Conservation (phyloP, 1,140 invertebrate species). For the Aphelenchoides besseyi region DNA sequence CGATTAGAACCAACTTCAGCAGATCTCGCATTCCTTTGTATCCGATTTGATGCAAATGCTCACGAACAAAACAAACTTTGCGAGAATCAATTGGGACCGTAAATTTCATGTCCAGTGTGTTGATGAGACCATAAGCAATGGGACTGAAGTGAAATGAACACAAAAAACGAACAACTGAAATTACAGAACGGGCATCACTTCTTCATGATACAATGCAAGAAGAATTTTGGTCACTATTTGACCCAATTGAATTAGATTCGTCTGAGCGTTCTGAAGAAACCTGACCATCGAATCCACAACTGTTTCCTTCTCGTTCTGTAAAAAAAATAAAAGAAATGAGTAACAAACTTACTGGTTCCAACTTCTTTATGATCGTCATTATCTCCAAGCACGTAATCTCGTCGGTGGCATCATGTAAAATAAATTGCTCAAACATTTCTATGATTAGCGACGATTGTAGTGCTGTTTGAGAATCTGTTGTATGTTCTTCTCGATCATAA, state of each 20-base stretch:
- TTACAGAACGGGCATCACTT: conserved; percentile 38
- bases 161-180: conserved; percentile 23
- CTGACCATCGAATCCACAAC: conserved; percentile 26
- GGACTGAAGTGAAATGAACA: conserved; percentile 10
- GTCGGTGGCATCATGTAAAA: conserved; percentile 70
- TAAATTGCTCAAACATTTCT: neutral
- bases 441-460: neutral
- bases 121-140: conserved; percentile 34
- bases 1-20: conserved; percentile 41
- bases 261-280: conserved; percentile 27
- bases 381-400: conserved; percentile 86
- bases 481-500: neutral
- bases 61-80: conserved; percentile 42
- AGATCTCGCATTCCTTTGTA: conserved; percentile 49
- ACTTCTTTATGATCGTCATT: conserved; percentile 37
- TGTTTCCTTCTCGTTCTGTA: conserved; percentile 27
- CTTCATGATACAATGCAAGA: conserved; percentile 27
- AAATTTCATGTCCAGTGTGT: conserved; percentile 44
- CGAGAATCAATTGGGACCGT: conserved; percentile 38
- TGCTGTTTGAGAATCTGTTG: neutral
- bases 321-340: no score
- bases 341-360: neutral
- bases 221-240: conserved; percentile 47
- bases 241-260: conserved; percentile 35
- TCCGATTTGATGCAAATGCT: conserved; percentile 40